Base-by-base conservation (phyloP, 2,113 vertebrate species). In the Oryzias melastigma region DNA sequence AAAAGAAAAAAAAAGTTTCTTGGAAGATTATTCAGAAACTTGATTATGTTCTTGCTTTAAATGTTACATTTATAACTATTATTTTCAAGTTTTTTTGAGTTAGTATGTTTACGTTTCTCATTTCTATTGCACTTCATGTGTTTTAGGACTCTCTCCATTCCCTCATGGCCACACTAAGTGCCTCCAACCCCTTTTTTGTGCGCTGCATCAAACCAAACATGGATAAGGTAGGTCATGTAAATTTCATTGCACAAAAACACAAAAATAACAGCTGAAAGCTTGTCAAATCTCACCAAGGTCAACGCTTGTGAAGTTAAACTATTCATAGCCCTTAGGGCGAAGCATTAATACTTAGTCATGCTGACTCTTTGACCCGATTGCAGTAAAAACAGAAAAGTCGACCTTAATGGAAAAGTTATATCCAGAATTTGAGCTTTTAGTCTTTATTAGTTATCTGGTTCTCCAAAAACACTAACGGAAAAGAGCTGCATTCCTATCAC, bases 171-270 rank as follows among this genome's bases (percentile, higher is more conserved):
- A 96, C 93, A 0, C 92, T 97, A 60, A 95, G 92, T 81, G 89
- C 92, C 60, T 96, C 93, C 73, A 96, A 97, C 72, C 95, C 95
- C 1, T 95, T 97, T 82, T 97, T 97, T 84, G 93, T 97, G 45
- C 95, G 95, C 77, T 97, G 95, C 90, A 95, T 97, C 84, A 97
- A 97, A 88, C 95, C 95, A 77, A 97, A 97, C 80, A 93, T 93
- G 82, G 89, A 94, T 66, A 97, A 97, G 93, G 95, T 95, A 80
- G 68, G 81, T 87, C 65, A 73, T 49, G 54, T 57, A 68, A 66
- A 81, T 75, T 80, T 71, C 29, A 62, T 45, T 56, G 49, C 70
- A 68, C 45, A 53, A 78, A 20, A 42, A 15, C 48, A 27, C 46
- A 58, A 65, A 52, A 47, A 52, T 60, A 59, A 50, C 4, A 19